Percentiles rank a stretch among this genome's conserved stretches.
Evolutionary conservation across 2,113 vertebrate species (phyloP).

Genomic region (Malaclemys terrapin): DNA sequence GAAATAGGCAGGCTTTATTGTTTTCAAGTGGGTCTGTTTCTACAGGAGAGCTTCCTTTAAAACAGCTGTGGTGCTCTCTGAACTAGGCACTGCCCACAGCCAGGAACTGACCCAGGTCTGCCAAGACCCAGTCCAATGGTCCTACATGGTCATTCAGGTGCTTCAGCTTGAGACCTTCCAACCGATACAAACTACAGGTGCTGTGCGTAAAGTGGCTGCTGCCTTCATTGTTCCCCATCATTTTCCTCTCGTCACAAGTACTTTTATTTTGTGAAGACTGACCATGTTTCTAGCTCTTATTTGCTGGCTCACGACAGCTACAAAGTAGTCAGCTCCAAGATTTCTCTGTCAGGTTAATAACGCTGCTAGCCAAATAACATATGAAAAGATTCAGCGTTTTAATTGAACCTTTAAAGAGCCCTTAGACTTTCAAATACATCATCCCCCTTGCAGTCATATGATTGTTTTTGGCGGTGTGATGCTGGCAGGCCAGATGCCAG

Average conservation of each 20-base stretch:
- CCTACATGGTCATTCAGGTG: not conserved
- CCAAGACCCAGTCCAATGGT: not conserved
- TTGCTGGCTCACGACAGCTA: conserved; percentile 38
- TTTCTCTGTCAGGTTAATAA: conserved; percentile 16
- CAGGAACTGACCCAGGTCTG: not conserved
- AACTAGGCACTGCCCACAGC: conserved; percentile 11
- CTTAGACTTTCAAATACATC: not conserved
- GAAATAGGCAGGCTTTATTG: conserved; percentile 7
- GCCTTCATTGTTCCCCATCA: conserved; percentile 17
- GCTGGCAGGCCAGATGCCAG: not conserved
- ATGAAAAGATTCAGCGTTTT: not conserved
- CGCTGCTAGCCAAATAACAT: conserved; percentile 31
- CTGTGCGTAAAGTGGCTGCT: not conserved
- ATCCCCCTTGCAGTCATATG: not conserved
- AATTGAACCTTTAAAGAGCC: not conserved
- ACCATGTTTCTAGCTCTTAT: conserved; percentile 48
- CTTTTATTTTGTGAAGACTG: conserved; percentile 48
- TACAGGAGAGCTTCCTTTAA: not conserved
- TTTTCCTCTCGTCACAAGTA: conserved; percentile 36
- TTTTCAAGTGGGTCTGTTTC: conserved; percentile 32
- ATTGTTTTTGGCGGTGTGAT: not conserved
- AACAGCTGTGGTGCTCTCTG: not conserved
- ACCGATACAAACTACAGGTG: not conserved
- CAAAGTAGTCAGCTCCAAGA: conserved; percentile 33
- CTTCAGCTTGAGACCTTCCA: not conserved